phyloP scores from a whole-genome alignment of 2,113 vertebrate species.

The Crocuta crocuta region DNA sequence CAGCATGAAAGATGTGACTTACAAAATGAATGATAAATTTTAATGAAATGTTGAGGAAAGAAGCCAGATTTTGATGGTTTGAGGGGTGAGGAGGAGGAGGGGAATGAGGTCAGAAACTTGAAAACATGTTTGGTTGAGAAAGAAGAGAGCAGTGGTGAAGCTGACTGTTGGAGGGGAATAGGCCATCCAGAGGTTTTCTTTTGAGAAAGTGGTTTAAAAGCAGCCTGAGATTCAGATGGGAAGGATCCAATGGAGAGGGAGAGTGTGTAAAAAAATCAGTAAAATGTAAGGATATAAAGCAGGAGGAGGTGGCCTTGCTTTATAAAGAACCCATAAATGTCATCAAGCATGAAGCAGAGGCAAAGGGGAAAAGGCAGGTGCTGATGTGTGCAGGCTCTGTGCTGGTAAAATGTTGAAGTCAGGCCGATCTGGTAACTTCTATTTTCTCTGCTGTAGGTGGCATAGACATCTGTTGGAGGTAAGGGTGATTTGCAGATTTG shows the following conservation, averaged over 20 bases:
- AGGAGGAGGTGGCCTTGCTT: neutral
- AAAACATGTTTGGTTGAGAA: neutral
- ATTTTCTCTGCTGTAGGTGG: neutral
- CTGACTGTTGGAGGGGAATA: fast-evolving
- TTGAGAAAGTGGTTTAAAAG: neutral
- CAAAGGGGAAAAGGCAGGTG: neutral
- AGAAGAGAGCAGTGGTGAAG: neutral
- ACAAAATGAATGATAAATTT: neutral
- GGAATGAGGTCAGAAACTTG: neutral
- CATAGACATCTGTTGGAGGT: neutral
- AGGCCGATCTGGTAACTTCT: neutral
- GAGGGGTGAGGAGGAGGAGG: neutral
- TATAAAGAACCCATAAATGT: neutral
- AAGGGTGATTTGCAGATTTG: neutral
- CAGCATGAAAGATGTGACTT: neutral
- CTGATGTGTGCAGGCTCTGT: neutral
- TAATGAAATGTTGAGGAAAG: neutral
- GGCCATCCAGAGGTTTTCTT: neutral
- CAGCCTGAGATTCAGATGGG: neutral
- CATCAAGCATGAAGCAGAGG: neutral
- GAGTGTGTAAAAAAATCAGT: neutral
- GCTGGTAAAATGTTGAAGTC: neutral
- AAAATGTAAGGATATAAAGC: neutral
- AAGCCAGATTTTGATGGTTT: neutral
- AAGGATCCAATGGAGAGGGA: neutral